phyloP scores from a whole-genome alignment of 2,113 vertebrate genomes.

The Xenopus borealis region DNA sequence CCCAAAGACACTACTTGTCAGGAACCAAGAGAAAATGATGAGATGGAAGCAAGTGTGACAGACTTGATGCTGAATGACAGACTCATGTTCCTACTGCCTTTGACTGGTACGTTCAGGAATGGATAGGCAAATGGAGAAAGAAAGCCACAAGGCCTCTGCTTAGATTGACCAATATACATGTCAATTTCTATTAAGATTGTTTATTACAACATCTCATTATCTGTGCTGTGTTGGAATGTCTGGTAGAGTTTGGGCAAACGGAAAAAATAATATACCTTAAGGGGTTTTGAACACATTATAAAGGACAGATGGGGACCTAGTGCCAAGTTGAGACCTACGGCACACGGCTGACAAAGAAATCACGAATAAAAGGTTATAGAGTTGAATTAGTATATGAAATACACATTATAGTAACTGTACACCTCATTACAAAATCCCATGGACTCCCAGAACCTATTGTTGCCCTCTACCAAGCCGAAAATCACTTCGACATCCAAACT shows the following conservation, averaged over 20 bases:
- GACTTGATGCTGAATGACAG: slow-evolving; percentile 29
- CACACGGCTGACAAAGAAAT: slow-evolving; percentile 46
- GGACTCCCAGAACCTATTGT: accelerated
- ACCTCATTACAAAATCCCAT: not conserved
- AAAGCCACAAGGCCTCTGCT: slow-evolving; percentile 23
- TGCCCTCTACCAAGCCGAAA: no score
- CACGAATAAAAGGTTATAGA: no score
- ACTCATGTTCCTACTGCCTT: slow-evolving; percentile 10
- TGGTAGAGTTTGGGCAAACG: slow-evolving; percentile 67
- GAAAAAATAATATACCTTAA: slow-evolving; percentile 60
- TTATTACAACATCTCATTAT: slow-evolving; percentile 69
- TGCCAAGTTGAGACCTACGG: slow-evolving; percentile 55
- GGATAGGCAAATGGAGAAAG: slow-evolving; percentile 1
- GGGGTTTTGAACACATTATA: slow-evolving; percentile 51
- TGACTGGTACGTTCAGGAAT: slow-evolving; percentile 20
- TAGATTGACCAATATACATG: slow-evolving; percentile 47
- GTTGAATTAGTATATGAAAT: no score
- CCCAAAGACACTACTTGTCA: slow-evolving; percentile 26
- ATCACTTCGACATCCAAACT: no score
- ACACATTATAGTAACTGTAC: not conserved
- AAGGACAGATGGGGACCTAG: slow-evolving; percentile 67
- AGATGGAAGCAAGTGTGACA: slow-evolving; percentile 9
- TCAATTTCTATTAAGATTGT: slow-evolving; percentile 68
- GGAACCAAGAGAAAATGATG: slow-evolving; percentile 11
- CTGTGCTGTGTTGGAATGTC: slow-evolving; percentile 63